Evolutionary conservation across 2,888 invertebrate genomes (phyloP).

Genomic region (Drosophila suboccidentalis): DNA sequence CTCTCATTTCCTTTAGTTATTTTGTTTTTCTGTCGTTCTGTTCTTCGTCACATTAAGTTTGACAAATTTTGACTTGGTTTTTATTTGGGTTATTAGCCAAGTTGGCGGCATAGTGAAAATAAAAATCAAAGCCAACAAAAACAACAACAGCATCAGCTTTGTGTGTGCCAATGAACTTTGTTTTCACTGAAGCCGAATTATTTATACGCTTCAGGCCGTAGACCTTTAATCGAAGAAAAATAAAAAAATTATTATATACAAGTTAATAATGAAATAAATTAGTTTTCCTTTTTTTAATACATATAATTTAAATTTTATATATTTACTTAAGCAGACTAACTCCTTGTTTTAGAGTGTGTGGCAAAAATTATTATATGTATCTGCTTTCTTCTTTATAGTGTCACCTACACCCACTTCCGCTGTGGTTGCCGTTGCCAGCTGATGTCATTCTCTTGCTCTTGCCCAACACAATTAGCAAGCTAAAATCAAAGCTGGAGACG

Average conservation of each 20-base stretch:
- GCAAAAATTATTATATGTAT: slow-evolving; percentile 30
- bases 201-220: slow-evolving; percentile 19
- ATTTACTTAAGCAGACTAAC: background rate
- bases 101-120: slow-evolving; percentile 61
- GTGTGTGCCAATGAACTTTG: slow-evolving; percentile 44
- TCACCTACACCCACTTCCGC: slow-evolving; percentile 28
- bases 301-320: background rate
- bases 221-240: no score
- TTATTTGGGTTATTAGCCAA: slow-evolving; percentile 70
- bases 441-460: slow-evolving; percentile 52
- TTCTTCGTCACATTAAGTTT: slow-evolving; percentile 29
- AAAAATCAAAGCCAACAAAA: slow-evolving; percentile 35
- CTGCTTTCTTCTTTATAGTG: slow-evolving; percentile 40
- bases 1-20: background rate
- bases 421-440: slow-evolving; percentile 27
- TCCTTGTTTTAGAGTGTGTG: slow-evolving; percentile 6
- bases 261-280: no score
- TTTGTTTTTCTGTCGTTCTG: slow-evolving; percentile 14
- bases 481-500: slow-evolving; percentile 30
- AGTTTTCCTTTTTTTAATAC: no score
- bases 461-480: slow-evolving; percentile 30
- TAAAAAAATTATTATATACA: background rate
- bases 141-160: slow-evolving; percentile 8
- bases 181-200: slow-evolving; percentile 11
- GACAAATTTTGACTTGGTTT: slow-evolving; percentile 51